Conservation (phyloP, 2,888 invertebrate genomes). For the Hoplodrina blanda region DNA sequence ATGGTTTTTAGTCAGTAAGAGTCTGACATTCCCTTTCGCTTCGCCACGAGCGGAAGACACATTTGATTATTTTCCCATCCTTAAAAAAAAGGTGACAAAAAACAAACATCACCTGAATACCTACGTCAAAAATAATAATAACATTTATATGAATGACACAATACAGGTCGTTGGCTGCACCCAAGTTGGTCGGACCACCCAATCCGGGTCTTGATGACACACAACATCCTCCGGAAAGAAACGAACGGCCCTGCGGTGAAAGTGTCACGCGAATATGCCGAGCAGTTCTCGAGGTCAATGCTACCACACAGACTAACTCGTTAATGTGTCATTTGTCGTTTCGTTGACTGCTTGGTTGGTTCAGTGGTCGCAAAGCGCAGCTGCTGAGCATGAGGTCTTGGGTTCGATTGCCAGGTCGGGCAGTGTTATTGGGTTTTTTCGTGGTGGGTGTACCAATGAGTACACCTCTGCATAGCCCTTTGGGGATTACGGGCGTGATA, state of each 20-base stretch:
- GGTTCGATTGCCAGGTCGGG: too few relatives aligned
- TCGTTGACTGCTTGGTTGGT: not conserved
- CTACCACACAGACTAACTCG: constrained; percentile 29
- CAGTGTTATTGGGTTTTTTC: too few relatives aligned
- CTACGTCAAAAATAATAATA: not conserved
- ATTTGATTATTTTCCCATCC: too few relatives aligned
- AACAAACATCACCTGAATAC: not conserved
- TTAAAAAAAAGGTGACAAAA: not conserved
- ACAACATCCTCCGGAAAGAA: constrained; percentile 56
- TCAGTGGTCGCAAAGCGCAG: too few relatives aligned
- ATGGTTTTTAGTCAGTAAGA: too few relatives aligned
- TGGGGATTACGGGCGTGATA: too few relatives aligned
- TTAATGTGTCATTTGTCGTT: constrained; percentile 5
- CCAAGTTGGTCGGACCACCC: constrained; percentile 19
- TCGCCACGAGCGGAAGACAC: too few relatives aligned
- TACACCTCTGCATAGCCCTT: too few relatives aligned
- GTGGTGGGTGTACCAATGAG: too few relatives aligned
- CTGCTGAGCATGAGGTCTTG: too few relatives aligned
- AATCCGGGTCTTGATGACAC: constrained; percentile 46
- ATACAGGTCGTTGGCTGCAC: constrained; percentile 40
- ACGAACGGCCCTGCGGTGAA: constrained; percentile 48
- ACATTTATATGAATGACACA: constrained; percentile 29
- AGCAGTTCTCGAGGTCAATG: constrained; percentile 51
- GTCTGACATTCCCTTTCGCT: too few relatives aligned
- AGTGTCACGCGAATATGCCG: constrained; percentile 47